Percentiles rank a stretch among this genome's conserved stretches.
phyloP scores from a whole-genome alignment of 2,888 invertebrate genomes.

The Sarcophaga carnaria region DNA sequence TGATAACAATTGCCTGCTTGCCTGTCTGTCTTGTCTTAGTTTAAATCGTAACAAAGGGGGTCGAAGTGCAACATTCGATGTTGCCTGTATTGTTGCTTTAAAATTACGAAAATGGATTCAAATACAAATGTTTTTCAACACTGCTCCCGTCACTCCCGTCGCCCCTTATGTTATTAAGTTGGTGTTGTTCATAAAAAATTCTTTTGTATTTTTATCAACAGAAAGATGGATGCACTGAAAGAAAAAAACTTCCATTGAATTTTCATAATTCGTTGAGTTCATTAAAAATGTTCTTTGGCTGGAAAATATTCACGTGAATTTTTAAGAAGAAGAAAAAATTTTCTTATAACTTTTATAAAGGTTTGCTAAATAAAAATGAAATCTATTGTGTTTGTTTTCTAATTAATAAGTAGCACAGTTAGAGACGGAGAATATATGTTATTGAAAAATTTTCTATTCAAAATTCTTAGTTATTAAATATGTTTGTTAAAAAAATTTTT shows the following conservation, averaged over 20 bases:
- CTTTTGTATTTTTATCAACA: slow-evolving; percentile 15
- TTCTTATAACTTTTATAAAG: too few species aligned
- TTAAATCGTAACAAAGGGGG: background rate
- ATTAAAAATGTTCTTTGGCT: background rate
- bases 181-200: background rate
- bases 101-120: slow-evolving; percentile 32
- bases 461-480: too few species aligned
- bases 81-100: background rate
- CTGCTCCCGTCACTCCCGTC: background rate
- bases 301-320: too few species aligned
- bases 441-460: too few species aligned
- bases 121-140: slow-evolving; percentile 34
- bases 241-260: background rate
- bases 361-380: too few species aligned
- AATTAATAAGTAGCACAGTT: too few species aligned
- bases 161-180: background rate
- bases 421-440: too few species aligned
- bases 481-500: too few species aligned
- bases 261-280: background rate
- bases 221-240: background rate
- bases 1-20: background rate
- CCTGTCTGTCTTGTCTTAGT: background rate
- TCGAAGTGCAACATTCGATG: background rate
- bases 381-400: too few species aligned
- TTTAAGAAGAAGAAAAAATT: too few species aligned